A percentile compares a stretch with the other conserved stretches of the same genome.
phyloP scores from a whole-genome alignment of 2,888 invertebrate genomes.

The Trichogramma dendrolimi region DNA sequence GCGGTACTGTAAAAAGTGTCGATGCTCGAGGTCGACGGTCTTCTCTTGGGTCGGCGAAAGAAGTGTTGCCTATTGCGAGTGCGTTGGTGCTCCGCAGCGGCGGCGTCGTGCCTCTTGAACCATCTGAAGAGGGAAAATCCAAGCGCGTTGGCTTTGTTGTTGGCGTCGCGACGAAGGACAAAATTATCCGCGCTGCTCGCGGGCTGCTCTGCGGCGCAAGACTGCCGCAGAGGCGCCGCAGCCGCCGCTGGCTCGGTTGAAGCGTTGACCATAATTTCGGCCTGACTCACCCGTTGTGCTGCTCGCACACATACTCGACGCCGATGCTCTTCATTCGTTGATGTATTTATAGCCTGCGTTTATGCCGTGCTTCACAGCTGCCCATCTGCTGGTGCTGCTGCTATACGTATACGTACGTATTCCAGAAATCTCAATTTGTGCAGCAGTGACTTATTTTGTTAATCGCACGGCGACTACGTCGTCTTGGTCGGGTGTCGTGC shows the following conservation, averaged over 20 bases:
- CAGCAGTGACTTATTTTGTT: neutral
- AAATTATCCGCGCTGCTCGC: slow-evolving; percentile 22
- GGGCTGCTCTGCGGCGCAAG: slow-evolving; percentile 29
- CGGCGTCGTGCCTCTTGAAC: slow-evolving; percentile 62
- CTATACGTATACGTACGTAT: neutral
- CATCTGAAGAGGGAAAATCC: slow-evolving; percentile 68
- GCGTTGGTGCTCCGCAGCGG: slow-evolving; percentile 53
- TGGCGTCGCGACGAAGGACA: slow-evolving; percentile 11
- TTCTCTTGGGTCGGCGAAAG: slow-evolving; percentile 11
- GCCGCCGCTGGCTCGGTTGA: slow-evolving; percentile 10
- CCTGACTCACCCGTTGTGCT: neutral
- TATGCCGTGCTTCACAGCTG: neutral
- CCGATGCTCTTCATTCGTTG: no score
- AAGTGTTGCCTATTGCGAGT: slow-evolving; percentile 25
- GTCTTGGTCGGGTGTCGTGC: neutral
- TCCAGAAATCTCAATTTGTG: neutral
- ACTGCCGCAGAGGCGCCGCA: slow-evolving; percentile 27
- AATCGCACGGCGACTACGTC: no score
- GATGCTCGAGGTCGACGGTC: slow-evolving; percentile 42
- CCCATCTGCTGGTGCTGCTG: neutral
- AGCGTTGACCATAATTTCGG: neutral
- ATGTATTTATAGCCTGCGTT: no score
- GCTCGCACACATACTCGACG: neutral
- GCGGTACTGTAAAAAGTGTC: slow-evolving; percentile 69
- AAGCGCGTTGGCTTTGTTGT: slow-evolving; percentile 35